Evolutionary conservation across 1,140 invertebrate genomes (phyloP).

Genomic region (Drosophila funebris): DNA sequence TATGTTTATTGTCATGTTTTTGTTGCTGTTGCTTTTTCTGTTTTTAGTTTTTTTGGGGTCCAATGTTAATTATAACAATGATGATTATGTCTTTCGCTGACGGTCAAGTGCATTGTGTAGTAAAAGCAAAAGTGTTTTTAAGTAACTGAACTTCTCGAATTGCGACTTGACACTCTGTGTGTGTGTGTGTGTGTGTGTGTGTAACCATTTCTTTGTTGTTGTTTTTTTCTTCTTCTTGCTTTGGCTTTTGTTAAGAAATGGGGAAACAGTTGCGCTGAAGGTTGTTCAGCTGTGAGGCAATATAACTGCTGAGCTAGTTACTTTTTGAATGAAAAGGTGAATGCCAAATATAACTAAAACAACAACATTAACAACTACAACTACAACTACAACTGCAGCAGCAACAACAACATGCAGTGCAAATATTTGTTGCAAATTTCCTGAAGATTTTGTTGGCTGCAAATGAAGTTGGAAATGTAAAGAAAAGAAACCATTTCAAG

Average conservation of each 20-base stretch:
- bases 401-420: background rate
- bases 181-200: background rate
- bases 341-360: conserved; percentile 50
- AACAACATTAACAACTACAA: background rate
- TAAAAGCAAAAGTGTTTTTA: conserved; percentile 9
- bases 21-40: background rate
- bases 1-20: conserved; percentile 20
- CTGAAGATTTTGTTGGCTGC: background rate
- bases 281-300: conserved; percentile 49
- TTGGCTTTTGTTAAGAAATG: conserved; percentile 42
- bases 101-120: conserved; percentile 44
- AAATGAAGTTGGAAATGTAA: too few species aligned
- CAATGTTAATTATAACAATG: conserved; percentile 47
- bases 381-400: background rate
- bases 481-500: too few species aligned
- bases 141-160: conserved; percentile 29
- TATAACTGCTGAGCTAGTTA: conserved; percentile 58
- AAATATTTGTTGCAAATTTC: background rate
- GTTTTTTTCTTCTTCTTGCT: conserved; percentile 12
- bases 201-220: conserved; percentile 24
- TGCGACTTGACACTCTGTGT: background rate
- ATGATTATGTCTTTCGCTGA: conserved; percentile 46
- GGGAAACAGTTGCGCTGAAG: conserved; percentile 66
- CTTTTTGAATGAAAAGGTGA: conserved; percentile 54
- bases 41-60: background rate